Evolutionary conservation across 2,797 vertebrate genomes (phyloP).

Genomic region (Chaetodon trifasciatus): DNA sequence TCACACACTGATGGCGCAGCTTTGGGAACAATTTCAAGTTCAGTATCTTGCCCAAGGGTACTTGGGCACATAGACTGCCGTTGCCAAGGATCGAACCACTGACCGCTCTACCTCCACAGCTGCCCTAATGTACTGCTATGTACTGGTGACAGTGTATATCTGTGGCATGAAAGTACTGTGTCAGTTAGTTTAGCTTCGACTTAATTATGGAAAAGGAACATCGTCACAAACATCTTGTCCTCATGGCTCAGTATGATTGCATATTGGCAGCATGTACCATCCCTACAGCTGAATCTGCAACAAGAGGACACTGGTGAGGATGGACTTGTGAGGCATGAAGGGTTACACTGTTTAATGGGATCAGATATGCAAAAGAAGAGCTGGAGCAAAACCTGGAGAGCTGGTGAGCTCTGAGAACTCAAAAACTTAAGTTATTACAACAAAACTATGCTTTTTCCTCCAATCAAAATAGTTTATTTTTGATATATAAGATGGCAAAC

Average conservation of each 20-base stretch:
- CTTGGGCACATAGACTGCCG: too few species aligned
- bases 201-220: not conserved
- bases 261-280: not conserved
- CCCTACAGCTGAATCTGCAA: not conserved
- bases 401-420: slow-evolving; percentile 2
- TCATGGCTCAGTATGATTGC: not conserved
- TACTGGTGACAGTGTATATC: too few species aligned
- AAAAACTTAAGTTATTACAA: not conserved
- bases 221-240: not conserved
- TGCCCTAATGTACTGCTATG: too few species aligned
- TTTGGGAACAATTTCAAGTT: too few species aligned
- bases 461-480: not conserved
- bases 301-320: not conserved
- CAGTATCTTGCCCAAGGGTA: too few species aligned
- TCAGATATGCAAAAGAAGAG: not conserved
- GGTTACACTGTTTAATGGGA: not conserved
- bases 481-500: not conserved
- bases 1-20: too few species aligned
- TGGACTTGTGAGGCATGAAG: not conserved
- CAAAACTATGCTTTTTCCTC: not conserved
- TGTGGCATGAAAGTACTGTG: not conserved
- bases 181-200: not conserved
- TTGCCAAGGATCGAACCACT: too few species aligned
- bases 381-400: not conserved
- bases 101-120: too few species aligned